Evolutionary conservation across 2,797 vertebrate genomes (phyloP).

Genomic region (Carcharodon carcharias): DNA sequence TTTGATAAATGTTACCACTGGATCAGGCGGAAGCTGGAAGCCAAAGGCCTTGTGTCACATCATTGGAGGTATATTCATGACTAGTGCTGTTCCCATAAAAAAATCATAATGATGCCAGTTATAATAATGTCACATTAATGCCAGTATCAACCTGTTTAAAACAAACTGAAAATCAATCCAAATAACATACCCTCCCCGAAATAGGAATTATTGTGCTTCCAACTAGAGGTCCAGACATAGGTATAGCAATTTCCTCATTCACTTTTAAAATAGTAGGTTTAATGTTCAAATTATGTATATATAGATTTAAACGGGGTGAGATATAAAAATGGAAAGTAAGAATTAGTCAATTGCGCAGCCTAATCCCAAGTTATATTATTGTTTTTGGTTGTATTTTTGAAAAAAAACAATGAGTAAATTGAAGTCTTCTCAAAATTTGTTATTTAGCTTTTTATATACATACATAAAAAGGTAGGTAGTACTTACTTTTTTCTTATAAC

Average conservation of each 20-base stretch:
- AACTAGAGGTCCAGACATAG: neutral
- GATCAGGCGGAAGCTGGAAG: neutral
- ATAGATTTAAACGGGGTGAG: neutral
- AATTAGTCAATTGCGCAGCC: neutral
- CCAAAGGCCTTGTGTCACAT: neutral
- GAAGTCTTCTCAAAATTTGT: neutral
- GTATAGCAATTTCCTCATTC: neutral
- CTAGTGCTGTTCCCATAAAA: neutral
- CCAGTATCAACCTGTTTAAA: neutral
- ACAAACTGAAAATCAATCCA: neutral
- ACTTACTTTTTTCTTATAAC: conserved; percentile 42
- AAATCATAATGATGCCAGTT: too few relatives aligned
- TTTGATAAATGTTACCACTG: neutral
- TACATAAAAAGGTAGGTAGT: conserved; percentile 22
- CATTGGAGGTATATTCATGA: neutral
- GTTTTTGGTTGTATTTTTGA: neutral
- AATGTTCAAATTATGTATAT: neutral
- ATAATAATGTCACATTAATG: neutral
- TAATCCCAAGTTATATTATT: neutral
- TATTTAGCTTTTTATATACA: neutral
- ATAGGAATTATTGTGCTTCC: neutral
- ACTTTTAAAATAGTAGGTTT: neutral
- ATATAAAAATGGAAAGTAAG: neutral
- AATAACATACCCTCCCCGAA: neutral
- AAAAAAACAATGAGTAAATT: neutral